phyloP scores from a whole-genome alignment of 2,888 invertebrate species.

The Lasiommata megera region DNA sequence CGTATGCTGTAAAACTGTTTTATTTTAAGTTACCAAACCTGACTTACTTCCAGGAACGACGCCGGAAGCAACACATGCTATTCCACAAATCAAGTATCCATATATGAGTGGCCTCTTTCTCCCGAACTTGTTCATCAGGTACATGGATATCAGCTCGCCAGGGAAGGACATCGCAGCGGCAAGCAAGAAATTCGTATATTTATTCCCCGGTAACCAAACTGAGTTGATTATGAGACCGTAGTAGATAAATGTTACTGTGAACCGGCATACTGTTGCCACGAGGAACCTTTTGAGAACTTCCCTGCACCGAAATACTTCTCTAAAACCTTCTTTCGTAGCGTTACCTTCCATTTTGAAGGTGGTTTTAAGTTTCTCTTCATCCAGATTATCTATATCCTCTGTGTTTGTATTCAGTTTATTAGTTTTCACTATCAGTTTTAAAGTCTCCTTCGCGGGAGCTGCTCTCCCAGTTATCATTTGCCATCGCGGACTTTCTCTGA shows the following conservation, averaged over 20 bases:
- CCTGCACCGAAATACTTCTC: constrained; percentile 50
- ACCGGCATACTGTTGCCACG: constrained; percentile 49
- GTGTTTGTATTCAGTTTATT: constrained; percentile 54
- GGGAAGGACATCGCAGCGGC: constrained; percentile 66
- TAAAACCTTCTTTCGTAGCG: constrained; percentile 49
- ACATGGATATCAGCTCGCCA: constrained; percentile 59
- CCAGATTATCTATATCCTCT: constrained; percentile 47
- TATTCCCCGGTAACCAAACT: constrained; percentile 63
- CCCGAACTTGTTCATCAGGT: constrained; percentile 64
- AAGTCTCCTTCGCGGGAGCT: constrained; percentile 49
- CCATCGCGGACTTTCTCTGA: constrained; percentile 67
- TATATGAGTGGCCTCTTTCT: constrained; percentile 55
- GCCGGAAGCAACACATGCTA: constrained; percentile 49
- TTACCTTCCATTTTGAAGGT: constrained; percentile 51
- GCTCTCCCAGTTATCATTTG: constrained; percentile 56
- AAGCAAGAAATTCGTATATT: constrained; percentile 63
- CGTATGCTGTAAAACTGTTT: too few species aligned
- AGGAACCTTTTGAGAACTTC: constrained; percentile 53
- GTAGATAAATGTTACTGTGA: constrained; percentile 61
- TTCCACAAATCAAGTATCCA: constrained; percentile 53
- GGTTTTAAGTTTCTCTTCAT: constrained; percentile 46
- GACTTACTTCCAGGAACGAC: constrained; percentile 53
- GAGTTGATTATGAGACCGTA: constrained; percentile 66
- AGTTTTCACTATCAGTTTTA: constrained; percentile 47
- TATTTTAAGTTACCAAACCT: background rate